A percentile compares a stretch with the other conserved stretches of the same genome.
These are phyloP conservation scores for Scolopax mira DNA, from an alignment of 2,113 vertebrate genomes.

Conservation along the genomic window DNA sequence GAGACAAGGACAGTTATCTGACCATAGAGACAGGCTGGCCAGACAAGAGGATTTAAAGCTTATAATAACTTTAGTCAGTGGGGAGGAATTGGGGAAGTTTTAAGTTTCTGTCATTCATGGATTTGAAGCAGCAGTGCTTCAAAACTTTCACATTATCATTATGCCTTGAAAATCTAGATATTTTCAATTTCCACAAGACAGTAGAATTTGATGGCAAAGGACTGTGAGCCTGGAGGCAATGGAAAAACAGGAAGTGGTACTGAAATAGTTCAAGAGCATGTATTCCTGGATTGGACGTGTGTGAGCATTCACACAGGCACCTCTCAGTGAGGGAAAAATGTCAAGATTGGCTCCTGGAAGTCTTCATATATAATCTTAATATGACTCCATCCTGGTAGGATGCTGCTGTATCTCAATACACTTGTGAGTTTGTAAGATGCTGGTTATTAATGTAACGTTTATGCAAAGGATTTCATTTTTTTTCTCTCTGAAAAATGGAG, in stretches of 20 bases:
- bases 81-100: background rate
- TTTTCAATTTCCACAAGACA: background rate
- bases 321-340: background rate
- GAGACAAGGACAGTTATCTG: background rate
- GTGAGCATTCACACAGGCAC: background rate
- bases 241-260: background rate
- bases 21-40: background rate
- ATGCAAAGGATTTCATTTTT: background rate
- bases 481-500: background rate
- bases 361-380: background rate
- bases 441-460: background rate
- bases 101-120: background rate
- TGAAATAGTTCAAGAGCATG: background rate
- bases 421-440: background rate
- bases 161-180: background rate
- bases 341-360: background rate
- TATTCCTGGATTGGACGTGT: accelerated
- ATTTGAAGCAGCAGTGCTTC: background rate
- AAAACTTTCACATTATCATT: background rate
- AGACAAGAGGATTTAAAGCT: background rate
- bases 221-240: background rate
- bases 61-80: background rate
- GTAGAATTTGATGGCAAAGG: background rate
- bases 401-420: background rate
- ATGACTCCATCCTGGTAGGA: background rate